Evolutionary conservation across 2,888 invertebrate species (phyloP).

Genomic region (Seladonia tumulorum): DNA sequence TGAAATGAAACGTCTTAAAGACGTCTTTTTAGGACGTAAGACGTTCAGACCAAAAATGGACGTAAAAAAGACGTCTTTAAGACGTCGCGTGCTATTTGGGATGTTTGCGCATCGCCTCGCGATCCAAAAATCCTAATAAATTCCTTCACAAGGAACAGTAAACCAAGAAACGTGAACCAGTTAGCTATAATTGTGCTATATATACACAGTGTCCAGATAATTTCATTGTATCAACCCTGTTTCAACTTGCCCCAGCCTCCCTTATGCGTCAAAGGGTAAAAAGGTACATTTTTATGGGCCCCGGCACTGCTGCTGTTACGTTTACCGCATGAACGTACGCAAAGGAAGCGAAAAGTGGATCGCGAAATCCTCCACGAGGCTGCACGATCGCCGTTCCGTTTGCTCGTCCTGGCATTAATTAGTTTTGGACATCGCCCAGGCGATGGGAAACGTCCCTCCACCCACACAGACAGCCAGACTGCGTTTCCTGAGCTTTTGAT

Average conservation of each 20-base stretch:
- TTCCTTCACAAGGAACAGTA: too few species aligned
- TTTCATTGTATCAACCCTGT: too few species aligned
- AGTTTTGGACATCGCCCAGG: neutral
- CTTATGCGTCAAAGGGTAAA: conserved; percentile 45
- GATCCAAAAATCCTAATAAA: too few species aligned
- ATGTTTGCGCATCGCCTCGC: too few species aligned
- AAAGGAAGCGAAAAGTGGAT: conserved; percentile 34
- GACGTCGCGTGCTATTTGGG: too few species aligned
- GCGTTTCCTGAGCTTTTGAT: conserved; percentile 1
- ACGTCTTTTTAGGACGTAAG: too few species aligned
- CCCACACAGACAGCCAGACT: neutral
- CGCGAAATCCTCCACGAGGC: conserved; percentile 9
- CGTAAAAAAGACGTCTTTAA: too few species aligned
- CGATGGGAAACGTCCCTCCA: neutral
- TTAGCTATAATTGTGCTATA: too few species aligned
- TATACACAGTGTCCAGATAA: too few species aligned
- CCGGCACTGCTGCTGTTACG: conserved; percentile 17
- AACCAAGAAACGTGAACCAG: too few species aligned
- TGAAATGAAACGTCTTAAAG: too few species aligned
- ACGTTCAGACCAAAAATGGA: too few species aligned
- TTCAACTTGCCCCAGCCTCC: neutral
- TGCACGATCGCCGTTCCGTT: neutral
- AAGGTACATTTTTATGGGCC: conserved; percentile 60
- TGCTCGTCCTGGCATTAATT: neutral
- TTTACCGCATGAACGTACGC: neutral